phyloP scores from a whole-genome alignment of 2,797 vertebrate genomes.

The Sebastes itinus region DNA sequence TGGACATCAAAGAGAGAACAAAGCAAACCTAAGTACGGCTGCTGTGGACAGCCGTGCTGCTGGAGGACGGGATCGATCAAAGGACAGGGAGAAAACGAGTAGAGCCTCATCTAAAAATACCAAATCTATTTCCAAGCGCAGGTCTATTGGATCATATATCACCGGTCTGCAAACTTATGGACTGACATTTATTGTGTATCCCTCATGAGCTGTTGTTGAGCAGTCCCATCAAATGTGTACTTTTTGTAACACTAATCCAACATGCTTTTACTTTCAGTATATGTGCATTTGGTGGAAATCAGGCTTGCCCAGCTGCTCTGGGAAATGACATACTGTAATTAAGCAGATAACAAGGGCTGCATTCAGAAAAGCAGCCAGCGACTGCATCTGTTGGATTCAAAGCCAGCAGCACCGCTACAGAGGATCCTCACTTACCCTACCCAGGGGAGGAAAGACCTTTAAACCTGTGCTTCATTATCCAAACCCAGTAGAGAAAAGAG shows the following conservation, averaged over 20 bases:
- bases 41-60: slow-evolving; percentile 43
- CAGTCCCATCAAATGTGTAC: slow-evolving; percentile 8
- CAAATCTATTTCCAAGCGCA: slow-evolving; percentile 58
- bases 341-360: slow-evolving; percentile 39
- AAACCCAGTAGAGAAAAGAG: not conserved
- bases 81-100: slow-evolving; percentile 52
- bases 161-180: slow-evolving; percentile 6
- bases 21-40: slow-evolving; percentile 52
- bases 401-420: slow-evolving; percentile 12
- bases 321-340: slow-evolving; percentile 42
- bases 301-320: slow-evolving; percentile 36
- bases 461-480: slow-evolving; percentile 30
- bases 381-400: slow-evolving; percentile 30
- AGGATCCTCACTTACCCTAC: slow-evolving; percentile 1
- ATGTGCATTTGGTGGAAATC: slow-evolving; percentile 19
- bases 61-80: slow-evolving; percentile 62
- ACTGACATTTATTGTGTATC: slow-evolving; percentile 17
- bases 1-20: slow-evolving; percentile 60
- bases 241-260: slow-evolving; percentile 8
- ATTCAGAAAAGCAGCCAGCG: slow-evolving; percentile 24
- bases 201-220: slow-evolving; percentile 11
- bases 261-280: not conserved
- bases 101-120: slow-evolving; percentile 67
- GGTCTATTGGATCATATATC: slow-evolving; percentile 62
- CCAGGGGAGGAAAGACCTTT: slow-evolving; percentile 17